Evolutionary conservation across 2,113 vertebrate species (phyloP).

Genomic region (Excalfactoria chinensis): DNA sequence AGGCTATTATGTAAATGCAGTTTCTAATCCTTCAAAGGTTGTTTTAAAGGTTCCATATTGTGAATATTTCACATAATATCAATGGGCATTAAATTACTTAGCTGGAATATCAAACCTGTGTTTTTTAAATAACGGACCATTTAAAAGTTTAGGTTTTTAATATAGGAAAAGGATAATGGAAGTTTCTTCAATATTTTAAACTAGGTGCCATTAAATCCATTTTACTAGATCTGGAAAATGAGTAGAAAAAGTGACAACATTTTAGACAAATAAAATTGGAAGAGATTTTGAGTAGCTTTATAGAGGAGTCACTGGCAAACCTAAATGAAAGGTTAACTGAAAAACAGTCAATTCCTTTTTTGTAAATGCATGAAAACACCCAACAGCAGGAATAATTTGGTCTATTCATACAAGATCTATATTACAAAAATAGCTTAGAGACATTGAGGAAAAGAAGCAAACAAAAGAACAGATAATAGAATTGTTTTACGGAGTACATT

Average conservation of each 20-base stretch:
- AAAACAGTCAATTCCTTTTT: neutral
- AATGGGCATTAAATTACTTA: neutral
- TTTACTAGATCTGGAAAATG: neutral
- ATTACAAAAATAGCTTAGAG: neutral
- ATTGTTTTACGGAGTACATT: neutral
- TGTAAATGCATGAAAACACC: neutral
- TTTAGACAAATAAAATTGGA: neutral
- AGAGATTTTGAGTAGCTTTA: neutral
- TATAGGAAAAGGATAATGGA: accelerated
- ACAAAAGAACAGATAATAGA: neutral
- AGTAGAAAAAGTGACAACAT: neutral
- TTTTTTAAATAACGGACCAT: neutral
- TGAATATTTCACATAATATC: neutral
- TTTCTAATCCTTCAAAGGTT: neutral
- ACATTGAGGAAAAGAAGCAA: neutral
- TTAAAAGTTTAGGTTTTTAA: neutral
- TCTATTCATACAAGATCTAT: neutral
- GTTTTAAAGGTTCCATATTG: neutral
- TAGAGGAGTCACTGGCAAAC: neutral
- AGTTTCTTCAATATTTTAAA: neutral
- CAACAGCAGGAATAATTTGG: neutral
- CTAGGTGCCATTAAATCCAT: neutral
- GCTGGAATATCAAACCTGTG: neutral
- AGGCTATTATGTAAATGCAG: neutral
- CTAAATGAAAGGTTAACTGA: neutral